Evolutionary conservation across 1,140 invertebrate genomes (phyloP).

Genomic region (Diploscapter pachys): DNA sequence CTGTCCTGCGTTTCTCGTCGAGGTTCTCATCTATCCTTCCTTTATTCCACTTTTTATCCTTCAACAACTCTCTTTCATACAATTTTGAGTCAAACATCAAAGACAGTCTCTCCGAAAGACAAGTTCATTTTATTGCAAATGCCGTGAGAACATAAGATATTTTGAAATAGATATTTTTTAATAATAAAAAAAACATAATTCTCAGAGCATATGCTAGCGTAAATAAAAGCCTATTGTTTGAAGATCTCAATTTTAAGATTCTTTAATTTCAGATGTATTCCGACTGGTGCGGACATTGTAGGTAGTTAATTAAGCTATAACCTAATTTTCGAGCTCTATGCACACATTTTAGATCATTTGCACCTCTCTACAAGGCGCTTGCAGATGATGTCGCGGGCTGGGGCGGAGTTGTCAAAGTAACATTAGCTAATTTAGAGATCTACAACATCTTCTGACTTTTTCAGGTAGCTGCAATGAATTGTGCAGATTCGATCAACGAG

Average conservation of each 20-base stretch:
- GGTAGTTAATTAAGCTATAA: too few species aligned
- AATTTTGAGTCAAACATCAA: too few species aligned
- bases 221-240: too few species aligned
- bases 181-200: too few species aligned
- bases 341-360: slow-evolving; percentile 21
- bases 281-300: slow-evolving; percentile 43
- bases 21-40: slow-evolving; percentile 30
- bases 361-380: slow-evolving; percentile 39
- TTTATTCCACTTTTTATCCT: background rate
- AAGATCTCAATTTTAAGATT: too few species aligned
- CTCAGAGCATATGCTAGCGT: too few species aligned
- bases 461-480: slow-evolving; percentile 41
- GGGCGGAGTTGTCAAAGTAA: slow-evolving; percentile 35
- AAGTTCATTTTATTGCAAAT: background rate
- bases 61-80: background rate
- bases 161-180: background rate
- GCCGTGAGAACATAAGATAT: background rate
- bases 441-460: background rate
- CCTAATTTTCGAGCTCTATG: too few species aligned
- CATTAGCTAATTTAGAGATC: background rate
- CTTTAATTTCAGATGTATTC: slow-evolving; percentile 39
- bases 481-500: slow-evolving; percentile 41
- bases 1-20: slow-evolving; percentile 52
- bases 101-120: background rate
- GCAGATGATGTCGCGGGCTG: slow-evolving; percentile 37